These are phyloP conservation scores for Sphaerophoria taeniata DNA, from an alignment of 2,888 invertebrate genomes.

Conservation along the genomic window DNA sequence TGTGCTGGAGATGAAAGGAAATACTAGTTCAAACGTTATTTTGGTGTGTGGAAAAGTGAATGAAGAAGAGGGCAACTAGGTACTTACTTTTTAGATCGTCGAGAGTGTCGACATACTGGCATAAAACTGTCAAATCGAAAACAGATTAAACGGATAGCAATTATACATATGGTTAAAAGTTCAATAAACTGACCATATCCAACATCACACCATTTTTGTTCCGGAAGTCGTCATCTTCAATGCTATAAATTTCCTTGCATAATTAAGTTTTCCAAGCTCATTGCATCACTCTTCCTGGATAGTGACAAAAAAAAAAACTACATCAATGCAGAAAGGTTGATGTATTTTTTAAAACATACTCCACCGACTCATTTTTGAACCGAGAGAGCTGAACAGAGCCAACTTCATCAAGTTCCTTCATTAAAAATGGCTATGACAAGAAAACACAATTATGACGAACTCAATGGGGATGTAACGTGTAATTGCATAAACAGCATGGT, in stretches of 20 bases:
- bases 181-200: no score
- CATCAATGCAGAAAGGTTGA: background rate
- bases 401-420: slow-evolving; percentile 32
- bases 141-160: no score
- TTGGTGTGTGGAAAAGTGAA: no score
- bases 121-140: no score
- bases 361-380: slow-evolving; percentile 5
- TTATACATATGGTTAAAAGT: no score
- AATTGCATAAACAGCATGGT: slow-evolving; percentile 20
- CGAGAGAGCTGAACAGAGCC: no score
- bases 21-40: no score
- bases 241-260: background rate
- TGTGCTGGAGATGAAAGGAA: no score
- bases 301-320: background rate
- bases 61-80: no score
- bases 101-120: no score
- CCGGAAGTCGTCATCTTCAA: background rate
- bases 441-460: slow-evolving; percentile 58
- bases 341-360: slow-evolving; percentile 6
- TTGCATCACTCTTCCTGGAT: background rate
- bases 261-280: background rate
- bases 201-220: no score
- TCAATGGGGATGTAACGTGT: slow-evolving; percentile 29
- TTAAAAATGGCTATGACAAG: slow-evolving; percentile 44
- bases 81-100: no score